Evolutionary conservation across 2,888 invertebrate genomes (phyloP), one percentile per base, ranked within the genome.

Genomic region (Drosophila merina): DNA sequence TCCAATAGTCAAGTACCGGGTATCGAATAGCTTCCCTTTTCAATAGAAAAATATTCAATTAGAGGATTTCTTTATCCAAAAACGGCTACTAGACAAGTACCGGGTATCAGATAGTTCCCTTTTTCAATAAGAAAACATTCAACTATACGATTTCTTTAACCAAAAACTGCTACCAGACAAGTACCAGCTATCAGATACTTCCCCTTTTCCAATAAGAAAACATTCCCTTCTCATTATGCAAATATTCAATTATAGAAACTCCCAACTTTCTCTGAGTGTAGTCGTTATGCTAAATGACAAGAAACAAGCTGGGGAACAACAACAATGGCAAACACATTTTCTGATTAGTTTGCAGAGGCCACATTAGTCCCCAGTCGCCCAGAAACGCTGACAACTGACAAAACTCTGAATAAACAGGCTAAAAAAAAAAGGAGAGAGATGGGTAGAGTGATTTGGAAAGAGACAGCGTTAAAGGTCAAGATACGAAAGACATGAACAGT

Each of bases 291-390:
- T 47, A 68, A 70, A 81, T 68, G 69, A 56, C 82, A 63, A 56
- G 52, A 75, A 59, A 72, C 72, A 72, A 68, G 76, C 60, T 54
- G 25, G 52, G 28, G 26, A 45, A 49, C 51, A 60, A 50, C 45
- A 67, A 54, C 55, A 73, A 70, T n/a, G 74, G 40, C 56, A 66
- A 64, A 63, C 70, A 81, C 82, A 85, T 82, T 77, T 76, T 84
- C 87, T 84, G 87, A 82, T 82, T 82, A 82, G 82, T 82, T 82
- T 85, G 68, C 58, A 57, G 49, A 49, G 66, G 59, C 72, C 57
- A 74, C 72, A 72, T 77, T 82, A 74, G 74, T 71, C 71, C 49
- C 45, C 66, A 64, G 73, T 66, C 55, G 56, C 49, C 47, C 48
- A 58, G 74, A 58, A 63, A 38, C 64, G 36, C 42, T 40, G 67